Percentiles rank a stretch among this genome's conserved stretches.
Conservation (phyloP, 2,888 invertebrate species). For the Thymelicus lineola region DNA sequence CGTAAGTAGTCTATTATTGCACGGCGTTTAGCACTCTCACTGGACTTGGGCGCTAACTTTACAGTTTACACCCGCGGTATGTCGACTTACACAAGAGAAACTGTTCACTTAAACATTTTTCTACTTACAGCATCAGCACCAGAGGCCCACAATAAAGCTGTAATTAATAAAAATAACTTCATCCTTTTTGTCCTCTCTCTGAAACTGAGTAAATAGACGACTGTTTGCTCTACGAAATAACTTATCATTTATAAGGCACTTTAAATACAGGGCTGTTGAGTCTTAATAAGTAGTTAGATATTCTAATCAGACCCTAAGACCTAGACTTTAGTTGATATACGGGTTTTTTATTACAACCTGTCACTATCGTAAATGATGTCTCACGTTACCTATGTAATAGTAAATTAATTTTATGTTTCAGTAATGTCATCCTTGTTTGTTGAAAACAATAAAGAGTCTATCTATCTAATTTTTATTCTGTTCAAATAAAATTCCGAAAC, state of each 20-base stretch:
- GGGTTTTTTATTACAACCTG: neutral
- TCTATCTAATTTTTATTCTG: too few relatives aligned
- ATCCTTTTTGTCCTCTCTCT: constrained; percentile 49
- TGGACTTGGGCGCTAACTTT: too few relatives aligned
- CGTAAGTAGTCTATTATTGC: too few relatives aligned
- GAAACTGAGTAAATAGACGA: constrained; percentile 34
- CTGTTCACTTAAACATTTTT: neutral
- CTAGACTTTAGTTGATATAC: neutral
- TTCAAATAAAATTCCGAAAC: too few relatives aligned
- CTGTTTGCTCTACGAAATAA: constrained; percentile 36
- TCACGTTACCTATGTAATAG: neutral
- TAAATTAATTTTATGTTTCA: too few relatives aligned
- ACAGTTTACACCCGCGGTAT: too few relatives aligned
- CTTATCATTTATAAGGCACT: constrained; percentile 47
- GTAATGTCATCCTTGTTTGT: too few relatives aligned
- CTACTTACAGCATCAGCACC: constrained; percentile 63
- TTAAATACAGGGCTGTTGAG: constrained; percentile 44
- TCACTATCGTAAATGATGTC: neutral
- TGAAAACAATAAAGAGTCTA: too few relatives aligned
- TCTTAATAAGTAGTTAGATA: constrained; percentile 35
- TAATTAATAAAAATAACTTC: constrained; percentile 51
- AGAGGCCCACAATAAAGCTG: constrained; percentile 50
- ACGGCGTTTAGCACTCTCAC: too few relatives aligned
- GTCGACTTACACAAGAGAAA: too few relatives aligned
- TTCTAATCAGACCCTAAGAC: constrained; percentile 9